Conservation (phyloP, 2,888 invertebrate species). For the Phyllotreta striolata region DNA sequence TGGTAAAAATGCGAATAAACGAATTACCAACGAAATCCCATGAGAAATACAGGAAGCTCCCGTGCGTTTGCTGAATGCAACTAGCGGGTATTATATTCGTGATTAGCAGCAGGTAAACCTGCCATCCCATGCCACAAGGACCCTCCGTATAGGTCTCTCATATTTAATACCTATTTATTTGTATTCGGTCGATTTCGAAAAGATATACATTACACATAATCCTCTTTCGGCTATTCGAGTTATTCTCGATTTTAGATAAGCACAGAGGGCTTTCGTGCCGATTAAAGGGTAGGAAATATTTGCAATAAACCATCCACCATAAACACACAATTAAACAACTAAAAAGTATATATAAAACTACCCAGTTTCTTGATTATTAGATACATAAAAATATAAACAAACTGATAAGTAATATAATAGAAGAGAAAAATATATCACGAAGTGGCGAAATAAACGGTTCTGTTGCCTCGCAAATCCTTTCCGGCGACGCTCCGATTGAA, state of each 20-base stretch:
- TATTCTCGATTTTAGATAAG: constrained; percentile 37
- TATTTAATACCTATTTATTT: constrained; percentile 7
- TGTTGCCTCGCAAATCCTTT: not conserved
- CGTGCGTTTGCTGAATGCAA: not conserved
- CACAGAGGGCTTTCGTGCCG: constrained; percentile 15
- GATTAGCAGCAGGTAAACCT: constrained; percentile 13
- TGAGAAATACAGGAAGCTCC: no score
- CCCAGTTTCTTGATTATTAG: no score
- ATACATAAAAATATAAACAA: no score
- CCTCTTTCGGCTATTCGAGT: constrained; percentile 33
- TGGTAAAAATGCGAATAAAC: no score
- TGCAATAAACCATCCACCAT: no score
- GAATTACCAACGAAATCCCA: no score
- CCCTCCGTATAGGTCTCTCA: not conserved
- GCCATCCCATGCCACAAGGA: not conserved
- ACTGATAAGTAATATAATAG: not conserved
- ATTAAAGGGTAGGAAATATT: no score
- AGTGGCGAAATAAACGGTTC: not conserved
- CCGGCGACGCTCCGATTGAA: not conserved
- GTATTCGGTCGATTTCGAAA: constrained; percentile 16
- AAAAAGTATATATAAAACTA: no score
- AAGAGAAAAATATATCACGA: not conserved
- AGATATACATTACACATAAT: constrained; percentile 37
- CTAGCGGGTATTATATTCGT: constrained; percentile 1
- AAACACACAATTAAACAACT: no score